phyloP scores from a whole-genome alignment of 2,888 invertebrate genomes.

The Nematopogon swammerdamellus region DNA sequence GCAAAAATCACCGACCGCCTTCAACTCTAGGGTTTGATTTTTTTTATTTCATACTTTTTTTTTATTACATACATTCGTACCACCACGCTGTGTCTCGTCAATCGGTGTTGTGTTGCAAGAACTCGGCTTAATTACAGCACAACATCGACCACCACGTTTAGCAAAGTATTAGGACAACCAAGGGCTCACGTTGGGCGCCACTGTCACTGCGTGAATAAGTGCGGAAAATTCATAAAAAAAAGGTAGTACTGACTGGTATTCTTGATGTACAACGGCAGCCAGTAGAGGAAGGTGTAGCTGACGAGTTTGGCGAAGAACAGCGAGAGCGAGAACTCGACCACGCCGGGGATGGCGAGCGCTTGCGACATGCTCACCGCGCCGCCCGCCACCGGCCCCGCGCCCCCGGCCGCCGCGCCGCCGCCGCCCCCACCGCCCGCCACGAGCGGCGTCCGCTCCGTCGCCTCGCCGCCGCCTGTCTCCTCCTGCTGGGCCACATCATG shows the following conservation, averaged over 20 bases:
- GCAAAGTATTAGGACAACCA: too few species aligned
- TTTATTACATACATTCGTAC: too few species aligned
- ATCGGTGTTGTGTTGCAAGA: too few species aligned
- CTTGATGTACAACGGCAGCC: slow-evolving; percentile 90
- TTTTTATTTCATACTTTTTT: too few species aligned
- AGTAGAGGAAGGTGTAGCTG: slow-evolving; percentile 95
- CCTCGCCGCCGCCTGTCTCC: slow-evolving; percentile 16
- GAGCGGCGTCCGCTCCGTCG: slow-evolving; percentile 30
- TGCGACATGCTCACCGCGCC: slow-evolving; percentile 64
- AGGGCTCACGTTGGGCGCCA: too few species aligned
- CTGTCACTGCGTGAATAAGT: too few species aligned
- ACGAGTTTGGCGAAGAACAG: slow-evolving; percentile 96
- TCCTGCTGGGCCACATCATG: not conserved
- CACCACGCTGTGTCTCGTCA: too few species aligned
- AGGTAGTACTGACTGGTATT: slow-evolving; percentile 67
- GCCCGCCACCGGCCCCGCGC: slow-evolving; percentile 44
- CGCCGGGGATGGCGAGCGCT: slow-evolving; percentile 87
- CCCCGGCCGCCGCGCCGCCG: slow-evolving; percentile 59
- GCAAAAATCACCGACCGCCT: too few species aligned
- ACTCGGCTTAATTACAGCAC: too few species aligned
- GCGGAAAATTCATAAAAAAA: too few species aligned
- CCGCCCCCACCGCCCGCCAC: slow-evolving; percentile 46
- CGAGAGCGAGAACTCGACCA: slow-evolving; percentile 81
- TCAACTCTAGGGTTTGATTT: too few species aligned
- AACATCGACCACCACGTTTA: too few species aligned